Evolutionary conservation across 2,113 vertebrate species (phyloP).

Genomic region (Aptenodytes forsteri): DNA sequence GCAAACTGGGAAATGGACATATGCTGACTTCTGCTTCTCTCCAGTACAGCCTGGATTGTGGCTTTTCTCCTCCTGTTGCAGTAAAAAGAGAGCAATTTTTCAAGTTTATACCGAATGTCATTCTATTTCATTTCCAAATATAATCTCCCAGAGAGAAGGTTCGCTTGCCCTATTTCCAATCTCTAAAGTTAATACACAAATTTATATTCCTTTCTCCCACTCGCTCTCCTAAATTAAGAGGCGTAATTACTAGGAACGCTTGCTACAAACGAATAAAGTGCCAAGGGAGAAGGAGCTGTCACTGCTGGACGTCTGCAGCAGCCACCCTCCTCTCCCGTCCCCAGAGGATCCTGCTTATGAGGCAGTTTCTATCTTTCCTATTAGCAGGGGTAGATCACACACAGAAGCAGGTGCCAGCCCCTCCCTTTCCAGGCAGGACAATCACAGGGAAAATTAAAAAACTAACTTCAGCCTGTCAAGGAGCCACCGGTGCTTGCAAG

Average conservation of each 20-base stretch:
- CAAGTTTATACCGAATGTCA: constrained; percentile 64
- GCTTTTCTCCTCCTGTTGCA: constrained; percentile 48
- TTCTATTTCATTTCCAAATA: constrained; percentile 67
- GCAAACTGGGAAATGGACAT: not conserved
- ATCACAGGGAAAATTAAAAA: not conserved
- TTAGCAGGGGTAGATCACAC: constrained; percentile 11
- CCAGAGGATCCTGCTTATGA: constrained; percentile 17
- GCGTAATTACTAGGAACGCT: constrained; percentile 64
- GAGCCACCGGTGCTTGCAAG: not conserved
- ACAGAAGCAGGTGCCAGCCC: not conserved
- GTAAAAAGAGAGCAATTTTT: constrained; percentile 65
- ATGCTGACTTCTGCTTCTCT: constrained; percentile 61
- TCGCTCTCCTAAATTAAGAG: constrained; percentile 70
- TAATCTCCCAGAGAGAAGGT: constrained; percentile 60
- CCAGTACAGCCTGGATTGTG: not conserved
- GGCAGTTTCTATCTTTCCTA: constrained; percentile 32
- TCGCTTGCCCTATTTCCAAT: constrained; percentile 57
- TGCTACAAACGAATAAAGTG: constrained; percentile 37
- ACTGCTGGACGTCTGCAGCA: constrained; percentile 3
- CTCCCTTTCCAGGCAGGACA: not conserved
- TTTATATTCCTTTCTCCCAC: constrained; percentile 72
- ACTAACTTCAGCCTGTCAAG: not conserved
- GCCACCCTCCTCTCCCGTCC: constrained; percentile 13
- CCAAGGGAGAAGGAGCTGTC: constrained; percentile 57
- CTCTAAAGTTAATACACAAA: constrained; percentile 70